Percentiles rank a stretch among this genome's conserved stretches.
Evolutionary conservation across 64 coral and sea anemone genomes (phyloP).

Genomic region (Porites lutea): DNA sequence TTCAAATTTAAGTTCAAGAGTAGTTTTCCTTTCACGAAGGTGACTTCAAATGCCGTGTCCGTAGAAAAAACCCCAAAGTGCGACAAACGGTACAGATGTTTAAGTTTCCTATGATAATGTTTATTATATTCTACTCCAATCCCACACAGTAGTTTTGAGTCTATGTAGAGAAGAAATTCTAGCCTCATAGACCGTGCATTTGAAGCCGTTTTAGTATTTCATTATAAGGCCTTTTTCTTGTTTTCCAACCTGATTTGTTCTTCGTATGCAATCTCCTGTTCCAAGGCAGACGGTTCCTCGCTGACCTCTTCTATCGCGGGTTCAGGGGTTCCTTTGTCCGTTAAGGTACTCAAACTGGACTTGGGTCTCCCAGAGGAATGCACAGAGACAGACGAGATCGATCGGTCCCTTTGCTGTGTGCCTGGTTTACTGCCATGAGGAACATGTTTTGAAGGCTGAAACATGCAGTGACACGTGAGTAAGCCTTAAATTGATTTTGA

Average conservation of each 20-base stretch:
- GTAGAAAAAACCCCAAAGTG: not conserved
- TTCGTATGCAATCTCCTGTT: slow-evolving; percentile 78
- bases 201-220: no score
- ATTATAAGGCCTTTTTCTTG: not conserved
- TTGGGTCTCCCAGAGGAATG: slow-evolving; percentile 86
- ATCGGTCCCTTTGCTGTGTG: slow-evolving; percentile 76
- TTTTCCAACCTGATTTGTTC: slow-evolving; percentile 85
- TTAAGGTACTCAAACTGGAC: slow-evolving; percentile 85
- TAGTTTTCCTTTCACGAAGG: no score
- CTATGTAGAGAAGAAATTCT: no score
- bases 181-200: no score
- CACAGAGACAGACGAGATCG: slow-evolving; percentile 80
- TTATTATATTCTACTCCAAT: no score
- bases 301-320: slow-evolving; percentile 61
- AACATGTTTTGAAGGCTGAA: slow-evolving; percentile 41
- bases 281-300: slow-evolving; percentile 78
- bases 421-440: slow-evolving; percentile 68
- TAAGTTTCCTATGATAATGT: no score
- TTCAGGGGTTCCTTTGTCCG: slow-evolving; percentile 84
- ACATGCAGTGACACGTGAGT: not conserved
- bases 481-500: no score
- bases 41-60: no score
- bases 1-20: no score
- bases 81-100: not conserved
- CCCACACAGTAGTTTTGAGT: no score